A percentile compares a stretch with the other conserved stretches of the same genome.
Evolutionary conservation across 2,888 invertebrate species (phyloP).

Genomic region (Ophonus ardosiacus): DNA sequence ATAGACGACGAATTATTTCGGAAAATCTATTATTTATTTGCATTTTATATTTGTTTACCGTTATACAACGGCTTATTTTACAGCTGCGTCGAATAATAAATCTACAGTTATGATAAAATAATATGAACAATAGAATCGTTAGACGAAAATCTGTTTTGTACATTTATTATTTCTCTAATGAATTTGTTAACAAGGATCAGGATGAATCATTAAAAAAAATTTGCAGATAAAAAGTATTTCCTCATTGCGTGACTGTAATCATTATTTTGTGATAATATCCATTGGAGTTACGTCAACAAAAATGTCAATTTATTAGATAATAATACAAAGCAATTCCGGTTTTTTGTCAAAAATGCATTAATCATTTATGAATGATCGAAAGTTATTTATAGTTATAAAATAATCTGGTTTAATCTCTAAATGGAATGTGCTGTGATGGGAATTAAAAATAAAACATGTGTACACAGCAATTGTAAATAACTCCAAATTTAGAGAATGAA

Average conservation of each 20-base stretch:
- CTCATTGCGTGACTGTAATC: neutral
- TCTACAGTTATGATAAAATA: neutral
- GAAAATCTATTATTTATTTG: constrained; percentile 31
- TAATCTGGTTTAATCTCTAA: neutral
- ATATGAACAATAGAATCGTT: neutral
- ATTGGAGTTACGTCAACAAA: constrained; percentile 15
- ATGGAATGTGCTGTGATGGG: neutral
- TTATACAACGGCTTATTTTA: constrained; percentile 11
- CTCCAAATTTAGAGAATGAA: neutral
- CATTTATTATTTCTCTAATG: neutral
- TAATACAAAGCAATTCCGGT: neutral
- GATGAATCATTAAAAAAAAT: neutral
- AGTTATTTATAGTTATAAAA: neutral
- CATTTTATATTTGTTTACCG: constrained; percentile 14
- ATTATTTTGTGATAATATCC: neutral
- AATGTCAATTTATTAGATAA: constrained; percentile 31
- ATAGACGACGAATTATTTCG: neutral
- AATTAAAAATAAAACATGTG: neutral
- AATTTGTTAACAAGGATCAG: neutral
- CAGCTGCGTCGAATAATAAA: constrained; percentile 17
- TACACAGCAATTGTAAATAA: neutral
- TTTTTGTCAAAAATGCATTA: neutral
- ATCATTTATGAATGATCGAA: neutral
- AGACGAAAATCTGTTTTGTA: neutral
- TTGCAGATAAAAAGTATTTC: neutral